These are phyloP conservation scores for Corbicula japonica DNA, from an alignment of 2,888 invertebrate species.

Conservation along the genomic window DNA sequence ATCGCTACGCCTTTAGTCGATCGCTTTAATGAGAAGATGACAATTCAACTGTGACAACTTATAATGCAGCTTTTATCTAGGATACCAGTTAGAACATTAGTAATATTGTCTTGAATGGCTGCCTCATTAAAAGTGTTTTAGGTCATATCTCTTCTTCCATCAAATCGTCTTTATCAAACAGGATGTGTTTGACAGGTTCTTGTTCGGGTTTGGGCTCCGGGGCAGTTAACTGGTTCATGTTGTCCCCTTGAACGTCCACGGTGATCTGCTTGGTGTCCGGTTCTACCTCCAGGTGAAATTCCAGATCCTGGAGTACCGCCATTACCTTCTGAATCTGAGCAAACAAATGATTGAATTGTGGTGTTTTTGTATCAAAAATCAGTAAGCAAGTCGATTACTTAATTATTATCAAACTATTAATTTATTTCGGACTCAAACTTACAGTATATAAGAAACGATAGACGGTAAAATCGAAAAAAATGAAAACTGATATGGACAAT, in stretches of 20 bases:
- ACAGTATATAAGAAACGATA: neutral
- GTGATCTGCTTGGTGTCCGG: conserved; percentile 14
- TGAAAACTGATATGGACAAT: neutral
- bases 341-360: too few relatives aligned
- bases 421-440: neutral
- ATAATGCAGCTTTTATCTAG: too few relatives aligned
- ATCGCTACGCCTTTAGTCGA: too few relatives aligned
- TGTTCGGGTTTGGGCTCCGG: neutral
- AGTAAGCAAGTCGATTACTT: neutral
- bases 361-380: too few relatives aligned
- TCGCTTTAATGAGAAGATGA: too few relatives aligned
- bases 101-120: too few relatives aligned
- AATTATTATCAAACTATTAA: neutral
- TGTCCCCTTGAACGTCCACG: conserved; percentile 4
- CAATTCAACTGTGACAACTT: too few relatives aligned
- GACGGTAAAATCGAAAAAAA: neutral
- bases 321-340: conserved; percentile 51
- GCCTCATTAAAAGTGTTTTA: too few relatives aligned
- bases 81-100: too few relatives aligned
- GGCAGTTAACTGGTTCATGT: conserved; percentile 6
- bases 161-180: neutral
- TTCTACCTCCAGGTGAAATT: conserved; percentile 23
- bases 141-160: too few relatives aligned
- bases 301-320: conserved; percentile 36
- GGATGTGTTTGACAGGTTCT: neutral